Percentiles rank a stretch among this genome's conserved stretches.
Evolutionary conservation across 2,888 invertebrate genomes (phyloP).

Genomic region (Chymomyza amoena): DNA sequence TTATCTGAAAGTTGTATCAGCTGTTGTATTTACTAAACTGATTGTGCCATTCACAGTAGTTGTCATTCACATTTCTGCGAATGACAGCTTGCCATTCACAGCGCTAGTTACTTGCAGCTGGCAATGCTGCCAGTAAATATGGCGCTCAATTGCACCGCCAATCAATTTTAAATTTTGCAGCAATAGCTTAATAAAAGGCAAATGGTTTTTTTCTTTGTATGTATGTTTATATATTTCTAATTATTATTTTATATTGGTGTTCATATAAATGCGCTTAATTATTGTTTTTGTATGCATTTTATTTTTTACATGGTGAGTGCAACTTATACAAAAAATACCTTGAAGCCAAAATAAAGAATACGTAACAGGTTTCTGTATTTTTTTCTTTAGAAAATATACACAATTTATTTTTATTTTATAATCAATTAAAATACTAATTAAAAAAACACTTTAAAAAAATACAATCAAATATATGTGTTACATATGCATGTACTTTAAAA

Average conservation of each 20-base stretch:
- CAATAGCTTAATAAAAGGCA: background rate
- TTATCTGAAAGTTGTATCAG: conserved; percentile 3
- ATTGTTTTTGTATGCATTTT: conserved; percentile 28
- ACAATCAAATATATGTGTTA: conserved; percentile 26
- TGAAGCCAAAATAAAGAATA: background rate
- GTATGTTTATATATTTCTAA: conserved; percentile 38
- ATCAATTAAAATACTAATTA: conserved; percentile 56
- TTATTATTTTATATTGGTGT: conserved; percentile 42
- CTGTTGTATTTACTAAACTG: background rate
- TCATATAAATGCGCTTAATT: conserved; percentile 59
- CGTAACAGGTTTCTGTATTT: background rate
- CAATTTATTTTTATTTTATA: conserved; percentile 45
- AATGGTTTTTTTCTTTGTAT: background rate
- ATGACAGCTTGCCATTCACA: background rate
- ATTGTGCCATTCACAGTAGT: background rate
- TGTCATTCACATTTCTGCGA: background rate
- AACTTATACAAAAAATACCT: conserved; percentile 35
- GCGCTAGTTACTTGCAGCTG: background rate
- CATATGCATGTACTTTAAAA: conserved; percentile 25
- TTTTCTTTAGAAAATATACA: conserved; percentile 44
- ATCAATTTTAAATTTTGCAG: background rate
- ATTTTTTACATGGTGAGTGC: conserved; percentile 25
- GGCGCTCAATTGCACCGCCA: background rate
- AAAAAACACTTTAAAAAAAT: conserved; percentile 44
- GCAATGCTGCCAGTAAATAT: background rate